Evolutionary conservation across 2,888 invertebrate genomes (phyloP), one percentile per base, ranked within the genome.

Genomic region (Lydus trimaculatus): DNA sequence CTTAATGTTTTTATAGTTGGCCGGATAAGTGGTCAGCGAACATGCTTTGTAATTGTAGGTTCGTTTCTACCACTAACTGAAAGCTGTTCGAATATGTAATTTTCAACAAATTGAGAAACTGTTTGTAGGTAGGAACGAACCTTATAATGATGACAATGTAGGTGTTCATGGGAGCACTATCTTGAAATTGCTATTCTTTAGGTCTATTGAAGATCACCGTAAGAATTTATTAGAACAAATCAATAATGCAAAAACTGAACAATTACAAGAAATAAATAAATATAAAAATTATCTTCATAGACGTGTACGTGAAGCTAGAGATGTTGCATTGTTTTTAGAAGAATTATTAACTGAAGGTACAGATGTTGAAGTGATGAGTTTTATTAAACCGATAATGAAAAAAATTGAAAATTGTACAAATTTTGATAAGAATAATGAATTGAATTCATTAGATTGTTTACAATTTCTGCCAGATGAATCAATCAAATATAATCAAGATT

Each of bases 351-450:
- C 36, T 15, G 71, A 71, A 39, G 92, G 91, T 0, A 90, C 90
- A 0, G 91, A 92, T 75, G 90, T 91, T 20, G 94, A 94, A 85
- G 87, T 93, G 33, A 86, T 94, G 0, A 90, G 90, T 17, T 89
- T 93, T 65, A 88, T 90, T 65, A 88, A 88, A 23, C 87, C 91
- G 0, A 88, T 93, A 4, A 84, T 92, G 4, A 89, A 89, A 8
- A 89, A 93, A 60, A 86, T 94, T 72, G 91, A 92, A 78, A 86
- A 86, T 70, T 91, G 85, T 81, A 86, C 89, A 31, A 89, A 89
- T 76, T 86, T 88, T 36, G 88, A 87, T 20, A 89, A 89, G 75
- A 85, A 88, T 31, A 87, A 87, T 73, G 79, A 79, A 59, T 61
- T 83, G 61, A 80, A 79, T 61, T 77, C 86, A 61, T 85, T 87